Evolutionary conservation across 2,797 vertebrate species (phyloP), one percentile per base, ranked within the genome.

Genomic region (Spea hammondii): DNA sequence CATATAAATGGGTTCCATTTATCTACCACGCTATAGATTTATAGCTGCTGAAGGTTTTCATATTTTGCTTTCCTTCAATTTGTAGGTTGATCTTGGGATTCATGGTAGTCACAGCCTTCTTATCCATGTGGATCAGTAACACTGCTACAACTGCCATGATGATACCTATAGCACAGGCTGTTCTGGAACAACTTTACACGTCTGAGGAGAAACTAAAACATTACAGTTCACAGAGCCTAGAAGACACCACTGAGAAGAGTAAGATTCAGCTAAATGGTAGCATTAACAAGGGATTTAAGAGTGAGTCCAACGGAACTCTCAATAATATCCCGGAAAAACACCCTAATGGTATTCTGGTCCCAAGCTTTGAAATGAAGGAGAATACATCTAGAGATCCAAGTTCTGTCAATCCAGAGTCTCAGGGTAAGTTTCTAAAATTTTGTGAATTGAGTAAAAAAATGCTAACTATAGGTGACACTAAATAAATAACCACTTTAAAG

Each of bases 71-170:
- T 32, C 32, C 32, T 32, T 32, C 48, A 68, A 53, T 0, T 70
- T 76, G 1, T 82, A 99, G 97, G 13, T 88, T 99, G 12, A 90
- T 99, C 88, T 88, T 98, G 72, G 97, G 97, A 8, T 97, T 99
- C 91, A 99, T 99, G 97, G 0, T 76, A 0, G 93, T 96, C 82
- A 95, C 97, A 0, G 88, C 96, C 50, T 96, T 99, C 89, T 91
- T 99, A 77, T 99, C 97, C 2, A 99, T 99, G 97, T 99, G 97
- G 97, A 97, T 99, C 88, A 99, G 95, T 88, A 99, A 99, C 87
- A 96, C 96, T 0, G 97, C 97, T 87, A 96, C 95, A 69, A 93
- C 96, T 0, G 96, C 97, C 89, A 99, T 99, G 97, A 99, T 99
- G 97, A 76, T 98, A 67, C 97, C 97, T 77, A 99, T 99, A 0